A percentile compares a stretch with the other conserved stretches of the same genome.
Evolutionary conservation across 2,113 vertebrate species (phyloP).

Genomic region (Dipodomys merriami): DNA sequence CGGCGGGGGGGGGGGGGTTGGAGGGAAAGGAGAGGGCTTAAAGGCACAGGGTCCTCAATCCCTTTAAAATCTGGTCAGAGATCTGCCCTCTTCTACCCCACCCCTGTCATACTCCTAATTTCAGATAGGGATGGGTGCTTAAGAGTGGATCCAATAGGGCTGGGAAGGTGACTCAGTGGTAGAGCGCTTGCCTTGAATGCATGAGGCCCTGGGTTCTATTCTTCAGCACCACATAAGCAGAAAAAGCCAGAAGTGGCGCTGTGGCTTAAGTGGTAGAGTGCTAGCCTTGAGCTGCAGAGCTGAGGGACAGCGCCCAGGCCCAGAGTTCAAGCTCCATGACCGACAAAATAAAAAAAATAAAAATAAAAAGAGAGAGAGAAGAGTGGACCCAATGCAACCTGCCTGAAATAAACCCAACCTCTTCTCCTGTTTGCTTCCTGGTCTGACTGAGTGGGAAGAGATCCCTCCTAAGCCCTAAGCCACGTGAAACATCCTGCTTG

Average conservation of each 20-base stretch:
- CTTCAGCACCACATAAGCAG: no score
- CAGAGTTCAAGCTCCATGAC: no score
- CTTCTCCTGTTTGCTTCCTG: slow-evolving; percentile 35
- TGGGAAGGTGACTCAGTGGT: no score
- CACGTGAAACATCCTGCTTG: neutral
- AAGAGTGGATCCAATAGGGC: neutral
- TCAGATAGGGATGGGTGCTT: neutral
- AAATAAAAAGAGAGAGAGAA: no score
- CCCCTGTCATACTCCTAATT: slow-evolving; percentile 19
- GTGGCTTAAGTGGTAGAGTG: no score
- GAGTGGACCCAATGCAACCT: neutral
- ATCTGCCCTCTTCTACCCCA: neutral
- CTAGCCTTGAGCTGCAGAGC: no score
- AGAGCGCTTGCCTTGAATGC: no score
- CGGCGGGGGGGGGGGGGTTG: slow-evolving; percentile 48
- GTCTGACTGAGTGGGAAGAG: slow-evolving; percentile 11
- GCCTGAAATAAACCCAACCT: neutral
- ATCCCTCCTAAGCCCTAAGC: neutral
- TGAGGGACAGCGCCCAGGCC: no score
- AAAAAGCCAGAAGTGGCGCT: no score
- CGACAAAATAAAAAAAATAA: no score
- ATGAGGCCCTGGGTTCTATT: no score
- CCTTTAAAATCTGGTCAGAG: slow-evolving; percentile 58
- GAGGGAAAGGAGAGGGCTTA: slow-evolving; percentile 77
- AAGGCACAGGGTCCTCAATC: slow-evolving; percentile 77